Conservation (phyloP, 2,797 vertebrate species). For the Sebastes paucispinis region DNA sequence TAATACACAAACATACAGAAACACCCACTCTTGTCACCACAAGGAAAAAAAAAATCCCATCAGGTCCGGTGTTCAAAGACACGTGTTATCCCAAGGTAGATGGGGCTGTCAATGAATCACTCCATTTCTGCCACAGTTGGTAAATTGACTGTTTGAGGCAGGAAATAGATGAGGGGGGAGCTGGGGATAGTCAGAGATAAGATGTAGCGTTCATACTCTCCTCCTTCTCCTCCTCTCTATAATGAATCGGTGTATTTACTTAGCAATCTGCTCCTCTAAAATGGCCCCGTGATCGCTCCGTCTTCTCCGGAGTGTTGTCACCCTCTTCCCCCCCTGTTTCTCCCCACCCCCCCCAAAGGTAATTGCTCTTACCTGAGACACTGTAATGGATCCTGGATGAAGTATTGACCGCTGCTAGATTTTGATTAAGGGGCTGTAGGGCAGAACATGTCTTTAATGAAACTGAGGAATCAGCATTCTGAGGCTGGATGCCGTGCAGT, state of each 20-base stretch:
- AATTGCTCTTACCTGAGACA: slow-evolving; percentile 86
- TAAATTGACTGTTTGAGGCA: slow-evolving; percentile 63
- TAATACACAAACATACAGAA: slow-evolving; percentile 34
- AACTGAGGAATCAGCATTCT: slow-evolving; percentile 83
- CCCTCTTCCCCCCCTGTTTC: background rate
- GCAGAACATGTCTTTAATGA: slow-evolving; percentile 85
- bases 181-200: slow-evolving; percentile 57
- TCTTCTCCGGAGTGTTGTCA: slow-evolving; percentile 41
- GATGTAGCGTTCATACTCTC: slow-evolving; percentile 65
- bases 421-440: slow-evolving; percentile 88
- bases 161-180: slow-evolving; percentile 57
- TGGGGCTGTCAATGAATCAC: slow-evolving; percentile 61
- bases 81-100: slow-evolving; percentile 56
- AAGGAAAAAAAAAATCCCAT: slow-evolving; percentile 18
- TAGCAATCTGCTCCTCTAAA: slow-evolving; percentile 69
- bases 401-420: slow-evolving; percentile 87
- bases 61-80: slow-evolving; percentile 52
- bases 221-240: slow-evolving; percentile 31
- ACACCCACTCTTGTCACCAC: slow-evolving; percentile 31
- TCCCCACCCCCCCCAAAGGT: slow-evolving; percentile 67
- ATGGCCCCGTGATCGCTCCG: slow-evolving; percentile 58
- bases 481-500: slow-evolving; percentile 26
- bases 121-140: slow-evolving; percentile 52
- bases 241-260: slow-evolving; percentile 82
- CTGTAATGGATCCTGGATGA: slow-evolving; percentile 87